Percentiles rank a stretch among this genome's conserved stretches.
Conservation (phyloP, 2,888 invertebrate species). For the Gymnosoma rotundatum region DNA sequence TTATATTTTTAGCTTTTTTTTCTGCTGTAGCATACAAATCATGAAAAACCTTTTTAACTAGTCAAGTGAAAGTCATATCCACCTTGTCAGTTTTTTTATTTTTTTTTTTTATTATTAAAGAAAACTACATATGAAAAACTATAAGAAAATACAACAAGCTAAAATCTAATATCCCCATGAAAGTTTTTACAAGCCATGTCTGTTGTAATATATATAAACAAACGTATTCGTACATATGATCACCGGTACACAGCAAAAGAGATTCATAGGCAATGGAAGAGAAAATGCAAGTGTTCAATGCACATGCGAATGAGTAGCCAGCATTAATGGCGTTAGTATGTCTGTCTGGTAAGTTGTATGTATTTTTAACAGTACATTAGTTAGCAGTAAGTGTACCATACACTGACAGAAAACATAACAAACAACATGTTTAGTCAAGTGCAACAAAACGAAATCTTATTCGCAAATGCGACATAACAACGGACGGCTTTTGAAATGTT, state of each 20-base stretch:
- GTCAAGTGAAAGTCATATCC: slow-evolving; percentile 70
- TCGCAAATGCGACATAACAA: slow-evolving; percentile 22
- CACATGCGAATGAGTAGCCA: slow-evolving; percentile 51
- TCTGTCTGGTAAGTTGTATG: background rate
- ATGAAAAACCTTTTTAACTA: slow-evolving; percentile 66
- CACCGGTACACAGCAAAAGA: slow-evolving; percentile 26
- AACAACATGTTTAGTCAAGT: slow-evolving; percentile 69
- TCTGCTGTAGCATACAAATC: slow-evolving; percentile 35
- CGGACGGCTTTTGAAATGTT: slow-evolving; percentile 11
- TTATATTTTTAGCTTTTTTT: slow-evolving; percentile 50
- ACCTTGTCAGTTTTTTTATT: slow-evolving; percentile 48
- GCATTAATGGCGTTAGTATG: slow-evolving; percentile 1
- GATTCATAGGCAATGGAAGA: slow-evolving; percentile 60
- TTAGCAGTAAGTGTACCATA: slow-evolving; percentile 27
- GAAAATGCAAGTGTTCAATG: slow-evolving; percentile 70
- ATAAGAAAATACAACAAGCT: slow-evolving; percentile 21
- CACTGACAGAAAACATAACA: slow-evolving; percentile 68
- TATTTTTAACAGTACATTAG: slow-evolving; percentile 22
- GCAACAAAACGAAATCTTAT: slow-evolving; percentile 65
- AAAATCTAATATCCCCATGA: slow-evolving; percentile 57
- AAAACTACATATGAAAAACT: slow-evolving; percentile 50
- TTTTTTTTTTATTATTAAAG: slow-evolving; percentile 26
- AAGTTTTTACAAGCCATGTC: slow-evolving; percentile 54
- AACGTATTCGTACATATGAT: background rate
- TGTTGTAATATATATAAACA: slow-evolving; percentile 32